Conservation (phyloP, 2,888 invertebrate species). For the Cataglyphis albicans region DNA sequence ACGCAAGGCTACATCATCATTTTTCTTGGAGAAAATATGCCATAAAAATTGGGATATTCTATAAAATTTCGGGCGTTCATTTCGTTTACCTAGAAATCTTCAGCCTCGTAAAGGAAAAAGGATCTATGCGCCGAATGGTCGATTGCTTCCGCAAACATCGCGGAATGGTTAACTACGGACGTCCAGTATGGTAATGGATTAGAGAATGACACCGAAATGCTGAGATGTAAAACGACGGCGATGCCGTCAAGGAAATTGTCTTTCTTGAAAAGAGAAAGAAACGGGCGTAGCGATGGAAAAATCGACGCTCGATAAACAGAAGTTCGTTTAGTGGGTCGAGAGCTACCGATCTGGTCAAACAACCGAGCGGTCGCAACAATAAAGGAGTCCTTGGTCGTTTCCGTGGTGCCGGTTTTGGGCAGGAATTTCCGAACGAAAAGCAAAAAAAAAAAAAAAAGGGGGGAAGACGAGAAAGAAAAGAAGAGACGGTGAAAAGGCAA, state of each 20-base stretch:
- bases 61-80: background rate
- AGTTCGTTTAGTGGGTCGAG: conserved; percentile 73
- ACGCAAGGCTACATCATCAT: background rate
- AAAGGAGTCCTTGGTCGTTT: conserved; percentile 37
- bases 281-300: conserved; percentile 30
- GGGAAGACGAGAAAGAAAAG: conserved; percentile 12
- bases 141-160: conserved; percentile 39
- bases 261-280: background rate
- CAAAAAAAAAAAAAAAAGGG: background rate
- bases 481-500: conserved; percentile 69
- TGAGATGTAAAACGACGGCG: conserved; percentile 35
- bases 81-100: background rate
- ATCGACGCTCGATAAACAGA: conserved; percentile 63
- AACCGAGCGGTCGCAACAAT: conserved; percentile 64
- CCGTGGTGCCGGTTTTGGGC: conserved; percentile 43
- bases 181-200: conserved; percentile 37
- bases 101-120: background rate
- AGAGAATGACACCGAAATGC: conserved; percentile 41
- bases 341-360: conserved; percentile 81
- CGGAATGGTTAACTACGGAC: conserved; percentile 9
- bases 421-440: conserved; percentile 40
- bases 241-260: conserved; percentile 19
- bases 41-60: background rate
- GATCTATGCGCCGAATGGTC: background rate
- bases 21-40: background rate